Evolutionary conservation across 1,140 invertebrate species (phyloP), one percentile per base, ranked within the genome.

Genomic region (Zaprionus kolodkinae): DNA sequence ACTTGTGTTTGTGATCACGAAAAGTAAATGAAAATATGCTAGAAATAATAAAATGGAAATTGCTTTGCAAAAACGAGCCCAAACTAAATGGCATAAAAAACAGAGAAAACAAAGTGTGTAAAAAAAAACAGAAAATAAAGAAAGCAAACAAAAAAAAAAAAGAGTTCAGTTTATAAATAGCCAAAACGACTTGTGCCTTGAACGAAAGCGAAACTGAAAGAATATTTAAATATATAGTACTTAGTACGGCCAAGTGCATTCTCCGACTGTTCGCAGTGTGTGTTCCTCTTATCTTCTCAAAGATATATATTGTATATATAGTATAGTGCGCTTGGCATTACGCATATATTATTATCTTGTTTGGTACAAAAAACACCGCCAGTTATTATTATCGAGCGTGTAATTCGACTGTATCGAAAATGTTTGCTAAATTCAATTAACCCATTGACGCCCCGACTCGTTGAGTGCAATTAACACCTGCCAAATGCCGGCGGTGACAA

Each of bases 141-240:
- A 6, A 30, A 30, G 21, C 21, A 21, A 30, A 30, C 38, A 2
- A 13, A 21, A 36, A 1, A 36, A 1, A 13, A 15, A 36, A n/a
- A 67, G 17, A 15, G 17, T 25, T 10, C 35, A 13, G 17, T 69
- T 45, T 69, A 74, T 50, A 74, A 68, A 70, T 74, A 70, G 59
- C 50, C 50, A 35, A 40, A 40, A 10, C 35, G 33, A 33, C 10
- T 61, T 38, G 64, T 61, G 64, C 56, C 71, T 15, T 45, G n/a
- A 55, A 38, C 71, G 38, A 70, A 72, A 66, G 38, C n/a, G 69
- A 72, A 62, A 38, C 45, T 55, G 25, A 60, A 62, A 63, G 48
- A 57, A 59, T 33, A 40, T 63, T 48, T 67, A 15, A 64, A 63
- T 59, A 59, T 21, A 15, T 35, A 35, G 33, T 35, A 33, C 11